Base-by-base conservation (phyloP, 1,140 invertebrate genomes). In the Batillaria attramentaria region DNA sequence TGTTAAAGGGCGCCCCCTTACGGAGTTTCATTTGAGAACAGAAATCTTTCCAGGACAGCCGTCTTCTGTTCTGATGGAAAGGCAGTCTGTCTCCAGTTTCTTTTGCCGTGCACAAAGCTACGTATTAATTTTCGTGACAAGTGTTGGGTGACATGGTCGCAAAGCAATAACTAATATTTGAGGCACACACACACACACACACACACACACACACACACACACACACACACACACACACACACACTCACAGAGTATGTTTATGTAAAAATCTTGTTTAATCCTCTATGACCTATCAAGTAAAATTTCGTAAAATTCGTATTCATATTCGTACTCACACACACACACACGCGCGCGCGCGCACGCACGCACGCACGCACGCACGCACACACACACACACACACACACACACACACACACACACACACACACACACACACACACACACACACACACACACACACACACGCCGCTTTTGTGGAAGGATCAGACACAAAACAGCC, bases 321-420 rank as follows among this genome's bases (percentile, higher is more conserved):
- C 16, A 35, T 24, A 66, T 35, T 37, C 62, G 13, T 24, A 66
- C 62, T 37, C 62, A 66, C 62, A 66, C 33, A 35, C 62, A 66
- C 57, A 62, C 57, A 62, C 57, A 62, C 57, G 31, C 57, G 31
- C 57, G 31, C 57, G 31, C 57, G 31, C 57, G 31, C 57, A 62
- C 57, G 31, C 57, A 62, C 57, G 31, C 57, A 62, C 57, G 31
- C 31, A 66, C 31, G 39, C 10, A 66, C n/a, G 24, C n/a, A 35
- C 66, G 20, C 66, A 41, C 39, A 18, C 37, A n/a, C 66, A 41
- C 66, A n/a, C 66, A 41, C 66, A n/a, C 66, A 41, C 66, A 41
- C 37, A 69, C 66, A 41, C 66, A 69, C 66, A 41, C 66, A 69
- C 66, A 69, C 66, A 41, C 66, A 69, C 66, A 41, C 66, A 69